Base-by-base conservation (phyloP, 2,888 invertebrate genomes). In the Dolomedes plantarius region DNA sequence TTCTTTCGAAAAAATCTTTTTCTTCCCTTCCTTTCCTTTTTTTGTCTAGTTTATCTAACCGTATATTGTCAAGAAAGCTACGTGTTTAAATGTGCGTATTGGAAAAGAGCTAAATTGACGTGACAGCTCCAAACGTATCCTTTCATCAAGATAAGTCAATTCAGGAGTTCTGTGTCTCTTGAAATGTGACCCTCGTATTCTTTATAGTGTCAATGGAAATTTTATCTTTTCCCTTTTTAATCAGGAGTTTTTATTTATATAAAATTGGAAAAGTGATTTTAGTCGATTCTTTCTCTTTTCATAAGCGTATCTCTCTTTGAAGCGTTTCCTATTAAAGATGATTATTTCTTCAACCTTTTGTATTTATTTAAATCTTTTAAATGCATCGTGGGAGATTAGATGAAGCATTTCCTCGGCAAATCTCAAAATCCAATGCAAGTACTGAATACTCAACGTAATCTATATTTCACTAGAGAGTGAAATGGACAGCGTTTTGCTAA, bases 61-160 rank as follows among this genome's bases (percentile, higher is more conserved):
- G 19, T 56, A 56, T 56, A 23, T 56, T 56, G 56, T 56, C 56
- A 56, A 56, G 56, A 56, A 56, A 56, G 56, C 56, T 56, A 56
- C 56, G 56, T 56, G 56, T 56, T 56, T 56, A 56, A 56, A 56
- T 56, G 56, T 23, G 23, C 56, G 56, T 56, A 56, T 56, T 56
- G 56, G 56, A 56, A 56, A 56, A 56, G 56, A 56, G 23, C 56
- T 56, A 56, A 56, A 56, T 56, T 56, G 56, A 56, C 56, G 56
- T 56, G 56, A 23, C 56, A 56, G 56, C 16, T 56, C 56, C 23
- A 56, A 56, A 23, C 23, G 56, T 56, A 56, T 23, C 19, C 56
- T 56, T 56, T 56, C 56, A 56, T 56, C 56, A 56, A 56, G 56
- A 56, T 56, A 56, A 56, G 56, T 56, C 56, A 56, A 56, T 56